These are phyloP conservation scores for Prionailurus bengalensis DNA, from an alignment of 2,113 vertebrate genomes.

Conservation along the genomic window DNA sequence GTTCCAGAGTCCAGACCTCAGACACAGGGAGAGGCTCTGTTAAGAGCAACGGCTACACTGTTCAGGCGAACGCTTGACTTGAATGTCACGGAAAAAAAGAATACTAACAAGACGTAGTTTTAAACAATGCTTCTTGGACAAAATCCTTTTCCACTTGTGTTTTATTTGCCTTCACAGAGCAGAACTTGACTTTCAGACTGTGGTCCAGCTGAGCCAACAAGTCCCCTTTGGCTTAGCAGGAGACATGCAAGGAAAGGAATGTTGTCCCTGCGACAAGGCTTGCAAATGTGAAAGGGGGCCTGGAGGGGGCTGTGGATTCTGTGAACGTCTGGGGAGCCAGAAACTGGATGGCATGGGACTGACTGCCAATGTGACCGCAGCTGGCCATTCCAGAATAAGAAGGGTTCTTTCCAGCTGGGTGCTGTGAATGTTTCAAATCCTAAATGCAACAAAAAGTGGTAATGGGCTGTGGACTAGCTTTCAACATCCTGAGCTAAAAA, in stretches of 20 bases:
- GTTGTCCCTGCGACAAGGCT: background rate
- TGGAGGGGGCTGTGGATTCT: fast-evolving
- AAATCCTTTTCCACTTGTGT: background rate
- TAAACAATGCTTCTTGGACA: background rate
- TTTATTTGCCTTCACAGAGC: background rate
- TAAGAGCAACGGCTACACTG: background rate
- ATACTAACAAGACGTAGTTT: background rate
- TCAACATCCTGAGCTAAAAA: background rate
- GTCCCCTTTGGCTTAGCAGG: background rate
- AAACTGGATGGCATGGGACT: fast-evolving
- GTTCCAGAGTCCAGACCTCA: background rate
- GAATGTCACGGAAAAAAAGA: background rate
- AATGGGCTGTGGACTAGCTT: background rate
- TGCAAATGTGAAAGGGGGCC: background rate
- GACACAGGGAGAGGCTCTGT: fast-evolving
- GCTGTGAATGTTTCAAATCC: background rate
- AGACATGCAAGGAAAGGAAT: background rate
- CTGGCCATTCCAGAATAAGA: background rate
- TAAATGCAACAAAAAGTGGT: background rate
- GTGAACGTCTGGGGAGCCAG: background rate
- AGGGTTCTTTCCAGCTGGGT: background rate
- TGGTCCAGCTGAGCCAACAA: background rate
- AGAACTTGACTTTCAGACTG: background rate
- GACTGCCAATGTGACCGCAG: background rate
- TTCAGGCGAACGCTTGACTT: background rate